Evolutionary conservation across 2,888 invertebrate species (phyloP).

Genomic region (Caenorhabditis macrosperma): DNA sequence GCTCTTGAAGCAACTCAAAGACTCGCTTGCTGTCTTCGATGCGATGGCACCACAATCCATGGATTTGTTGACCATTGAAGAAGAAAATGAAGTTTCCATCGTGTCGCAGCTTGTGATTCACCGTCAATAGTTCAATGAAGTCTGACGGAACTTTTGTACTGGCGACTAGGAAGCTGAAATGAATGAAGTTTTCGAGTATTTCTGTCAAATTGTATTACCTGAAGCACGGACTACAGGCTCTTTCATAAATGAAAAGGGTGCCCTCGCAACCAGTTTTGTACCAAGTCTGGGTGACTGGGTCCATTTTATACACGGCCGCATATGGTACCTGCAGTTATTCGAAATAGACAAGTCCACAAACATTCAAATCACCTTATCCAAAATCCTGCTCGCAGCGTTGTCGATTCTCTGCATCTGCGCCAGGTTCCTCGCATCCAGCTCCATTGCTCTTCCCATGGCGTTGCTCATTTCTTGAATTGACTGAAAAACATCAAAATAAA

Average conservation of each 20-base stretch:
- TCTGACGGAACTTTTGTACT: constrained; percentile 74
- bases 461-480: constrained; percentile 19
- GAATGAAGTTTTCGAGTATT: not conserved
- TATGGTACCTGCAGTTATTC: constrained; percentile 60
- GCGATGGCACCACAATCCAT: constrained; percentile 70
- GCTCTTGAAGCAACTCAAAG: constrained; percentile 50
- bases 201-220: constrained; percentile 40
- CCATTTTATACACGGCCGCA: constrained; percentile 72
- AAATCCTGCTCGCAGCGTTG: constrained; percentile 69
- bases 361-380: constrained; percentile 64
- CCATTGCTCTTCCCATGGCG: constrained; percentile 22
- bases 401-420: constrained; percentile 72
- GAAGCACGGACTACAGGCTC: constrained; percentile 69
- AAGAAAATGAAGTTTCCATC: constrained; percentile 73
- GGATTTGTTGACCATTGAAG: constrained; percentile 65
- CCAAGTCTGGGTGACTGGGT: constrained; percentile 67
- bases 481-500: too few species aligned
- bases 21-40: constrained; percentile 60
- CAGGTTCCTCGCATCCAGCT: constrained; percentile 66
- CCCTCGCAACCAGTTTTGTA: constrained; percentile 74
- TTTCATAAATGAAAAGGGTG: constrained; percentile 75
- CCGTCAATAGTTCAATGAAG: constrained; percentile 70
- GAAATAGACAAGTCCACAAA: not conserved
- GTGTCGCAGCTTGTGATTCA: constrained; percentile 61
- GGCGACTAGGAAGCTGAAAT: constrained; percentile 73